Conservation (phyloP, 2,888 invertebrate genomes). For the Diadegma fenestrale region DNA sequence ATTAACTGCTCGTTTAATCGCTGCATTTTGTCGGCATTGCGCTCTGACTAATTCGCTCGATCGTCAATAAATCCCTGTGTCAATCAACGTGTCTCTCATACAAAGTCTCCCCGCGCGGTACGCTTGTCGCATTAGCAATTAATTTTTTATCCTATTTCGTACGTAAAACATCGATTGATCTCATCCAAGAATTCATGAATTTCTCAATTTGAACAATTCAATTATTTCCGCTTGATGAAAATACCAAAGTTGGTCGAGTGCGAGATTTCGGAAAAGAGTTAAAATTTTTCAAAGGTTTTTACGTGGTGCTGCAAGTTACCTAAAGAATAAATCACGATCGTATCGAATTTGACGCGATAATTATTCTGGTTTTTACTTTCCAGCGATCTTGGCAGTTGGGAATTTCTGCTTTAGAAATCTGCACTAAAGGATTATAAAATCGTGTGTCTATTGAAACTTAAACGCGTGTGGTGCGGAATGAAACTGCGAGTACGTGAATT, state of each 20-base stretch:
- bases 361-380: slow-evolving; percentile 55
- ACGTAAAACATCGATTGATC: background rate
- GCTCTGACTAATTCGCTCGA: slow-evolving; percentile 26
- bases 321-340: slow-evolving; percentile 1
- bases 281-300: background rate
- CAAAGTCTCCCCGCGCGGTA: background rate
- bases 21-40: background rate
- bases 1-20: slow-evolving; percentile 1
- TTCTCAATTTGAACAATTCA: background rate
- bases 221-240: too few species aligned
- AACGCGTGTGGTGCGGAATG: background rate
- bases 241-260: background rate
- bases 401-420: slow-evolving; percentile 71
- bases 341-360: slow-evolving; percentile 6
- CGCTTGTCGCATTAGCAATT: background rate
- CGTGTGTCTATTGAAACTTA: background rate
- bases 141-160: background rate
- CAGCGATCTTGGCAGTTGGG: background rate
- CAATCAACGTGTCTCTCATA: slow-evolving; percentile 7
- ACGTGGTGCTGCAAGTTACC: background rate
- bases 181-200: background rate
- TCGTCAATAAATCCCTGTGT: slow-evolving; percentile 14
- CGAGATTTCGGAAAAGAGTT: background rate
- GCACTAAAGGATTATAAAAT: slow-evolving; percentile 45
- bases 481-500: slow-evolving; percentile 54